Percentiles rank a stretch among this genome's conserved stretches.
Evolutionary conservation across 2,888 invertebrate species (phyloP).

Genomic region (Phyto melanocephala): DNA sequence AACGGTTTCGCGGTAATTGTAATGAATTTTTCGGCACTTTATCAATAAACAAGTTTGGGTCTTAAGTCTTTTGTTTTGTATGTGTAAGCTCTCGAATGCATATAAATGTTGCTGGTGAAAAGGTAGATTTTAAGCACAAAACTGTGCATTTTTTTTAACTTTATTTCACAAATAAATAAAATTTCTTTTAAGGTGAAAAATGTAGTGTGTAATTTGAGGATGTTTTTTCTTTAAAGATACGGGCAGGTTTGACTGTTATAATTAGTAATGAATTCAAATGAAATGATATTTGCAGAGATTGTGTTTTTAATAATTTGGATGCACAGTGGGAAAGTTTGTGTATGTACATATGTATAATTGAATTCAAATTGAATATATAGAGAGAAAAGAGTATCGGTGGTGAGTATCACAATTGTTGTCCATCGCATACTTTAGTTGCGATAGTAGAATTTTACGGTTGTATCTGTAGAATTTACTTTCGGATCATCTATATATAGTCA

Average conservation of each 20-base stretch:
- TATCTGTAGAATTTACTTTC: no score
- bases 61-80: constrained; percentile 38
- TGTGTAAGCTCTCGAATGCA: not conserved
- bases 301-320: no score
- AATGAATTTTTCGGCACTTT: constrained; percentile 47
- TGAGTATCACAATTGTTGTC: no score
- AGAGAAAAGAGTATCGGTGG: no score
- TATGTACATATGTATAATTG: no score
- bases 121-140: not conserved
- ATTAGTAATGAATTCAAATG: not conserved
- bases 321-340: no score
- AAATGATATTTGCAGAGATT: no score
- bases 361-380: no score
- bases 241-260: not conserved
- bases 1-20: no score
- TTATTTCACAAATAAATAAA: not conserved
- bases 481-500: no score
- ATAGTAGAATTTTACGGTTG: no score
- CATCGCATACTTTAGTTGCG: no score
- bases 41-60: constrained; percentile 38
- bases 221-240: not conserved
- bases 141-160: not conserved
- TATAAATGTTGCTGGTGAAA: not conserved
- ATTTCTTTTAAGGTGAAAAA: constrained; percentile 25
- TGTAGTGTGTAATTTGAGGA: constrained; percentile 12